Percentiles rank a stretch among this genome's conserved stretches.
These are phyloP conservation scores for Haemorhous mexicanus DNA, from an alignment of 2,113 vertebrate genomes.

Conservation along the genomic window DNA sequence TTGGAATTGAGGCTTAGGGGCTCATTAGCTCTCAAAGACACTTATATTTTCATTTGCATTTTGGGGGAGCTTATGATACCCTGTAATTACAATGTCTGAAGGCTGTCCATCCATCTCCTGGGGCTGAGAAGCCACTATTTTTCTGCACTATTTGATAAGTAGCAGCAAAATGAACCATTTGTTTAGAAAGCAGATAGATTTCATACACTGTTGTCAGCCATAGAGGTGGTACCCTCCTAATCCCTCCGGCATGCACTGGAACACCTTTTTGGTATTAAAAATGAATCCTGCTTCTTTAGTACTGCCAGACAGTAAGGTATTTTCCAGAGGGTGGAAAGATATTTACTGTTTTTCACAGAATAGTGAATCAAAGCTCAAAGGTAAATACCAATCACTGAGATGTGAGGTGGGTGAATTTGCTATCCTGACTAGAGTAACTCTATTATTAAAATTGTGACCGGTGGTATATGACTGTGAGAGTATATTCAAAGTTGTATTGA, in stretches of 20 bases:
- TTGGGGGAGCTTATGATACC: neutral
- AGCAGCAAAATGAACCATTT: neutral
- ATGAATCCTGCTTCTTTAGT: neutral
- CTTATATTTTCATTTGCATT: neutral
- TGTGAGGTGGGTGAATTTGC: neutral
- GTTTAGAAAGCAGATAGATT: neutral
- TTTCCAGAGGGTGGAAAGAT: neutral
- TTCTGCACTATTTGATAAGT: neutral
- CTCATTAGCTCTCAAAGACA: neutral
- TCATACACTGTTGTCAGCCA: neutral
- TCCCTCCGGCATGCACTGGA: neutral
- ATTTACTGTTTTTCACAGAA: neutral
- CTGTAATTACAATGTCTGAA: neutral
- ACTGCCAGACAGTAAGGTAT: neutral
- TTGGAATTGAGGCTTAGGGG: neutral
- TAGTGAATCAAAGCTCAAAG: neutral
- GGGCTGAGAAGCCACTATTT: neutral
- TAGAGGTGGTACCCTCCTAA: neutral
- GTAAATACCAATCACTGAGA: neutral
- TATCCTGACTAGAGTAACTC: neutral
- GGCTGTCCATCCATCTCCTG: neutral
- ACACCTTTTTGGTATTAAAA: neutral
- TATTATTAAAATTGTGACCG: neutral
- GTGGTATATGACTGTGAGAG: neutral
- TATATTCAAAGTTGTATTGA: neutral